Percentiles rank a stretch among this genome's conserved stretches.
phyloP scores from a whole-genome alignment of 2,113 vertebrate genomes.

The Sapayoa aenigma region DNA sequence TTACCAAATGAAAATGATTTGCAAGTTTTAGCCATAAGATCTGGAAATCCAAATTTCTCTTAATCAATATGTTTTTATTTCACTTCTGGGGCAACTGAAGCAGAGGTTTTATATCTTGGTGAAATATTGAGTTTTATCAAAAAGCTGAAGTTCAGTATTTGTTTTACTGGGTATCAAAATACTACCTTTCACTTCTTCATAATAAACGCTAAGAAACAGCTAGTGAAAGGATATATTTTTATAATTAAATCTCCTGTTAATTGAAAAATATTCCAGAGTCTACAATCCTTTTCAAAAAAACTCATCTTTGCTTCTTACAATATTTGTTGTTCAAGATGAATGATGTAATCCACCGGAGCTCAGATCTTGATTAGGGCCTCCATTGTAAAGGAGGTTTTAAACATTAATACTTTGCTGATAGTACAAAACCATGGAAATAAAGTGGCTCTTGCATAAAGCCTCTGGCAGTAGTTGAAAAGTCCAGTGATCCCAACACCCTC shows the following conservation, averaged over 20 bases:
- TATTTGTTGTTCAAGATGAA: neutral
- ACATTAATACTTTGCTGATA: neutral
- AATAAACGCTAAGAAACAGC: neutral
- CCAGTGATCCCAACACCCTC: neutral
- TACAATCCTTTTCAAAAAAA: neutral
- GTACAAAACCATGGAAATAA: neutral
- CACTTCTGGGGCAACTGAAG: neutral
- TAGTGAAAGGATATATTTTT: neutral
- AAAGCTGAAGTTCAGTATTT: neutral
- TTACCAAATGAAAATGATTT: neutral
- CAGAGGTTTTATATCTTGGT: neutral
- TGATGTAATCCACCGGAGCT: neutral
- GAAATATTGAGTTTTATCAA: neutral
- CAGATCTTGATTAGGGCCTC: neutral
- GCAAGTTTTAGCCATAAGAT: neutral
- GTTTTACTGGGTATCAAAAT: neutral
- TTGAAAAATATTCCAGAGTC: neutral
- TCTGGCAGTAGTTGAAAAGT: conserved; percentile 16
- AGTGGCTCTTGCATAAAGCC: neutral
- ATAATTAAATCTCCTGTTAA: neutral
- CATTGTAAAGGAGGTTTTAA: neutral
- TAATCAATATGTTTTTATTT: neutral
- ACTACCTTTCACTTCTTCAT: neutral
- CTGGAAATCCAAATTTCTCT: neutral
- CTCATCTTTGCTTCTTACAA: neutral